A percentile compares a stretch with the other conserved stretches of the same genome.
These are phyloP conservation scores for Chelonus insularis DNA, from an alignment of 1,140 invertebrate genomes.

Conservation along the genomic window DNA sequence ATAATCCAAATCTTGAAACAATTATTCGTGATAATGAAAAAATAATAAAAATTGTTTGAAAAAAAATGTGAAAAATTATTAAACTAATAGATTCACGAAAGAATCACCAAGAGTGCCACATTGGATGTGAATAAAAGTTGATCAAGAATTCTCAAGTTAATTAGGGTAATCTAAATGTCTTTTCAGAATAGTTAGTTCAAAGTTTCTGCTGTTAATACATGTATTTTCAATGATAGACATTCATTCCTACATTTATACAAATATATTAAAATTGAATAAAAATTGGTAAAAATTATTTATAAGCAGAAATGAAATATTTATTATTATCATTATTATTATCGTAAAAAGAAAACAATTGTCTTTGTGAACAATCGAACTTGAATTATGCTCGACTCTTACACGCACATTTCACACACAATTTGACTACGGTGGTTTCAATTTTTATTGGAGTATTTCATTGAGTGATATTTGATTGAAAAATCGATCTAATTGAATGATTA, in stretches of 20 bases:
- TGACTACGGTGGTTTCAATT: background rate
- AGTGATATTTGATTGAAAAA: background rate
- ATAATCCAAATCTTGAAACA: background rate
- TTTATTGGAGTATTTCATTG: background rate
- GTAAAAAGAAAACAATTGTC: conserved; percentile 11
- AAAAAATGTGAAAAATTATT: conserved; percentile 10
- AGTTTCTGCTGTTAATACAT: too few species aligned
- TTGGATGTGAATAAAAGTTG: conserved; percentile 23
- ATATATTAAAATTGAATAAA: too few species aligned
- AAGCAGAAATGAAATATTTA: too few species aligned
- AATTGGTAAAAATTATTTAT: too few species aligned
- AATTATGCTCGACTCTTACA: conserved; percentile 32
- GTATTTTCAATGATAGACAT: too few species aligned
- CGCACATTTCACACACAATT: conserved; percentile 23
- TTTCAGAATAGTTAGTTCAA: too few species aligned
- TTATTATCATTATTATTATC: too few species aligned
- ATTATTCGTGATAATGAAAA: background rate
- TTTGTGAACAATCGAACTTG: conserved; percentile 40
- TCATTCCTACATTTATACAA: too few species aligned
- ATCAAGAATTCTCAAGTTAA: too few species aligned
- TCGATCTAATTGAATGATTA: background rate
- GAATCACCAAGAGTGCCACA: conserved; percentile 29
- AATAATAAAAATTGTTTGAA: background rate
- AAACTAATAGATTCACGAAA: conserved; percentile 23
- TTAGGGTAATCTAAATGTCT: too few species aligned